These are phyloP conservation scores for Manacus vitellinus DNA, from an alignment of 2,113 vertebrate genomes.

Conservation along the genomic window DNA sequence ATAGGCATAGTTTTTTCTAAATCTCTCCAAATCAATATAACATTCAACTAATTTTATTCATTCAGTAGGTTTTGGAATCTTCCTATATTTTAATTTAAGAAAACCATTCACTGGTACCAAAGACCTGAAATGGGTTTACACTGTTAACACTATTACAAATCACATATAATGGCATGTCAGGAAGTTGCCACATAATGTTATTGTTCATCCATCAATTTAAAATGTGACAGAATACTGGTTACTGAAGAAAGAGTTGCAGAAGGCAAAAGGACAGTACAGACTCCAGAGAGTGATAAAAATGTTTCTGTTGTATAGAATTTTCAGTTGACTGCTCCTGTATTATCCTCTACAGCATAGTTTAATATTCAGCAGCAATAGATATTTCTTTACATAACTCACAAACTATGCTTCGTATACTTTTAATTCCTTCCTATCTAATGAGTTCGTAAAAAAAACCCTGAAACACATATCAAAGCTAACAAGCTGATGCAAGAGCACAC, in stretches of 20 bases:
- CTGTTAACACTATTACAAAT: background rate
- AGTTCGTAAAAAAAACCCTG: background rate
- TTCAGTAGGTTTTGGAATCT: background rate
- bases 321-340: background rate
- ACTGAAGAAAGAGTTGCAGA: background rate
- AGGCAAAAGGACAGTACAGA: background rate
- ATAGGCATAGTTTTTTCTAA: background rate
- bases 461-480: background rate
- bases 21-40: background rate
- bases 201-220: background rate
- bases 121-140: background rate
- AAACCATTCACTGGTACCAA: background rate
- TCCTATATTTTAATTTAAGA: background rate
- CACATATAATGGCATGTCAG: accelerated
- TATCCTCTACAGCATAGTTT: background rate
- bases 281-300: background rate
- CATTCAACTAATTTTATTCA: background rate
- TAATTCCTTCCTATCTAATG: background rate
- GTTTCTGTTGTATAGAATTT: background rate
- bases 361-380: background rate
- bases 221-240: background rate
- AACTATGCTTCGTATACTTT: background rate
- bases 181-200: background rate
- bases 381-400: background rate
- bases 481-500: background rate